Conservation (phyloP, 1,140 invertebrate genomes). For the Phenacoccus solenopsis region DNA sequence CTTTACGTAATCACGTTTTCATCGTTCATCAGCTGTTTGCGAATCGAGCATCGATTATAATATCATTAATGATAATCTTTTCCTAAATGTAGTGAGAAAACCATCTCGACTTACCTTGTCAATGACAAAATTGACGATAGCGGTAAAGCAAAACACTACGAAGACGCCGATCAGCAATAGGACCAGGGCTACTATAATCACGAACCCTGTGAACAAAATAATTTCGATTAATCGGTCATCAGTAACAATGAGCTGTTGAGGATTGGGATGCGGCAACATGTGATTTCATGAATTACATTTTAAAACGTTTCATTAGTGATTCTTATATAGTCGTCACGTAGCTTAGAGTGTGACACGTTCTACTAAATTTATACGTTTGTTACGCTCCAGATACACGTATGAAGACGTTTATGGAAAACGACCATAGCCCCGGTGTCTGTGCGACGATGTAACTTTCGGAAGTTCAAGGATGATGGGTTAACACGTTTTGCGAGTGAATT, state of each 20-base stretch:
- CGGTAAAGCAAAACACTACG: constrained; percentile 20
- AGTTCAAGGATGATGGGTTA: background rate
- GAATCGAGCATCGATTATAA: too few relatives aligned
- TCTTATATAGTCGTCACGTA: background rate
- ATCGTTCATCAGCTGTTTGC: background rate
- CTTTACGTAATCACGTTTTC: background rate
- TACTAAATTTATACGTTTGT: background rate
- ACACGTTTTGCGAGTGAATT: too few relatives aligned
- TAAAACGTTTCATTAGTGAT: background rate
- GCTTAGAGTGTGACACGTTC: background rate
- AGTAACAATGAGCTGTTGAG: too few relatives aligned
- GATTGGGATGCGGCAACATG: background rate
- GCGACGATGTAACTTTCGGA: background rate
- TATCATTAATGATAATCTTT: too few relatives aligned
- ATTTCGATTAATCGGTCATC: too few relatives aligned
- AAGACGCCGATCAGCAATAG: constrained; percentile 19
- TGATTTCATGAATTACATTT: background rate
- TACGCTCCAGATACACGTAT: background rate
- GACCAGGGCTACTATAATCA: constrained; percentile 19
- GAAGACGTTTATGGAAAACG: background rate
- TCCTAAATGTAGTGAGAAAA: background rate
- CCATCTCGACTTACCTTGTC: constrained; percentile 22
- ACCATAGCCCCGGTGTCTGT: background rate
- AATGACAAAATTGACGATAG: constrained; percentile 21
- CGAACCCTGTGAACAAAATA: constrained; percentile 22